phyloP scores from a whole-genome alignment of 2,888 invertebrate genomes.

The Oxytorus armatus region DNA sequence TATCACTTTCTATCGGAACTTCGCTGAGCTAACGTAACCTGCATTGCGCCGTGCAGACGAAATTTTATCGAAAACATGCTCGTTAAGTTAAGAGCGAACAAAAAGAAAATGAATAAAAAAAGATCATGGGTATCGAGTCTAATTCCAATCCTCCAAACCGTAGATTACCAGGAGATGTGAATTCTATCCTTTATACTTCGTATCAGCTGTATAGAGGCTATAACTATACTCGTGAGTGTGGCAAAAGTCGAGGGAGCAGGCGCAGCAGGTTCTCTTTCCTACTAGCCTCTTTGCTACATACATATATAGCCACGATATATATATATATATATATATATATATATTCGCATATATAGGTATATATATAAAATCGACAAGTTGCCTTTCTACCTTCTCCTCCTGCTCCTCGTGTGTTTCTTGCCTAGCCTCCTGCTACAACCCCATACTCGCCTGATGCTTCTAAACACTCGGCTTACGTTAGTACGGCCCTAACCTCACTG shows the following conservation, averaged over 20 bases:
- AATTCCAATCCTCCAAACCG: no score
- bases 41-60: no score
- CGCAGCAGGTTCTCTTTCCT: constrained; percentile 61
- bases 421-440: constrained; percentile 74
- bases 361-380: constrained; percentile 29
- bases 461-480: constrained; percentile 78
- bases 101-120: no score
- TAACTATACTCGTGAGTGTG: constrained; percentile 33
- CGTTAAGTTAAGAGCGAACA: no score
- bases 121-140: no score
- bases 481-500: constrained; percentile 75
- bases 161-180: no score
- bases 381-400: constrained; percentile 64
- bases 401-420: constrained; percentile 65
- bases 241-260: constrained; percentile 54
- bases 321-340: constrained; percentile 17
- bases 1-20: no score
- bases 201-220: no score
- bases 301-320: background rate
- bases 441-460: constrained; percentile 81
- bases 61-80: no score
- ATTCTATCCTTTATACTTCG: no score
- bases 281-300: constrained; percentile 56
- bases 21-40: no score
- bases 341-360: constrained; percentile 17